Base-by-base conservation (phyloP, 2,113 vertebrate species). In the Alethe diademata region DNA sequence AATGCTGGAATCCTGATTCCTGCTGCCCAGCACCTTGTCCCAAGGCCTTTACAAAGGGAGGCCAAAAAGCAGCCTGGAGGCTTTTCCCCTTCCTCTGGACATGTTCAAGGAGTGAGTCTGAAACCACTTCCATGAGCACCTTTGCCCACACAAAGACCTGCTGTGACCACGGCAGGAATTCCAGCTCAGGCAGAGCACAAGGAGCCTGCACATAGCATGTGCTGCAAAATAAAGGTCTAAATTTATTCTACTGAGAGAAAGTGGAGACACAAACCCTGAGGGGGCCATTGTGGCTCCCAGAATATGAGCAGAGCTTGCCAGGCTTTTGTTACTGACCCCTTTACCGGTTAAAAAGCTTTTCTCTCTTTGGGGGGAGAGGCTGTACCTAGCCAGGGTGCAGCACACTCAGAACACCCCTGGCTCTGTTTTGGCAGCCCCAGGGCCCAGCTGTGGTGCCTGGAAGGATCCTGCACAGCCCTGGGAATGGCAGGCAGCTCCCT, bases 121-220 rank as follows among this genome's bases (percentile, higher is more conserved):
- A 38, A 78, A 67, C 31, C 3, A 3, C 9, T 51, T 26, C 50
- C 8, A 3, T 0, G 0, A 13, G 12, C 47, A 58, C 19, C 12
- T 14, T 47, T 53, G 58, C 14, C 83, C 24, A 24, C 8, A 1
- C 43, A 18, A n/a, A 61, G 62, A 42, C 19, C 35, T 86, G 25
- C 25, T 58, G 54, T 50, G n/a, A 76, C 23, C 14, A 5, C 1
- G 3, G n/a, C 78, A 66, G n/a, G 50, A 94, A 51, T 36, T 53
- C 56, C 38, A 42, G 33, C 35, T 79, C n/a, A 86, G 42, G 36
- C 6, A 26, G 28, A 79, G 40, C 50, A 36, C 3, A 28, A 2
- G 0, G 15, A 33, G 4, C 28, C 35, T 74, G 26, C 13, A 26
- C 12, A 24, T 10, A 58, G 28, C 2, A 11, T 11, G 12, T 38